Base-by-base conservation (phyloP, 2,888 invertebrate genomes). In the Diabrotica balteata region DNA sequence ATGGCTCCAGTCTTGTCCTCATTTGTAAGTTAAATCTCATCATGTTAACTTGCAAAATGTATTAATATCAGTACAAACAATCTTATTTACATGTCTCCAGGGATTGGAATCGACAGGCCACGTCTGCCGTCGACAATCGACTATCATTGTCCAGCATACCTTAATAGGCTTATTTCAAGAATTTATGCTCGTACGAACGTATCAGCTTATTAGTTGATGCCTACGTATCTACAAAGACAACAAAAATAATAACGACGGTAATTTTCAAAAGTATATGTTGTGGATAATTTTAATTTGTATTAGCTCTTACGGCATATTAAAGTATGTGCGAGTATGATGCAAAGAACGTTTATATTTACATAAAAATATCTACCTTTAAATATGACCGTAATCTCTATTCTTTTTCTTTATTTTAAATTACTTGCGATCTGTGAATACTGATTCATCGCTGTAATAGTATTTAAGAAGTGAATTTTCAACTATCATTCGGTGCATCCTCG, bases 71-170 rank as follows among this genome's bases (percentile, higher is more conserved):
- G 67, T 54, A 47, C n/a, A 43, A 54, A 63, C 58, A 53, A 62
- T 62, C 62, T 62, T 59, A 68, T 68, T 65, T 65, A 65, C 65
- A 65, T 64, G 64, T 65, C 61, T 63, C 57, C 50, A 50, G 49
- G 51, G 49, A 53, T 45, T 58, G 62, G 43, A 65, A 52, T 61
- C 51, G 57, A 61, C 52, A 44, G 51, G 10, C 59, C n/a, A 63
- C 57, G 57, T 63, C 50, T 10, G 55, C 46, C 59, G 59, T 59
- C 60, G 32, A 43, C 45, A 59, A 55, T 64, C 61, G 44, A 47
- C 54, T 47, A 54, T 63, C 46, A 67, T 58, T 60, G 50, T 59
- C 49, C 54, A 43, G 47, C n/a, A 59, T 52, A 58, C 61, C 58
- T 44, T 49, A 68, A 53, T 53, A 49, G 65, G 53, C 42, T 54